These are phyloP conservation scores for Adrianichthys oophorus DNA, from an alignment of 2,797 vertebrate species.

Conservation along the genomic window DNA sequence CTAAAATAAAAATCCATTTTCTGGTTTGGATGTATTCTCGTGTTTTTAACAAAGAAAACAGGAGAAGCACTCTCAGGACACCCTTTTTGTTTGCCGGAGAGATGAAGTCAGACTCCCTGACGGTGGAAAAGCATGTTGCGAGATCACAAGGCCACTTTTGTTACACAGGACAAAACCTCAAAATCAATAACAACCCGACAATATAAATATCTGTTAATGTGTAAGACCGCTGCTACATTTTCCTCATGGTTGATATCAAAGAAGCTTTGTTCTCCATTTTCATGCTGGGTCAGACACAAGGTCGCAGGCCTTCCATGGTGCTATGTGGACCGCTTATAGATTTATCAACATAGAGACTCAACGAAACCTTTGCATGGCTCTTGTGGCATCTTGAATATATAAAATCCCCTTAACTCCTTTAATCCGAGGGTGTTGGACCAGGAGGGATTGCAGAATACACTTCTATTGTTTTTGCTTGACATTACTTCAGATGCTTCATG, in stretches of 20 bases:
- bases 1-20: no score
- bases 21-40: no score
- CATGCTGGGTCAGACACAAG: neutral
- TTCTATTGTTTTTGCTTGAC: neutral
- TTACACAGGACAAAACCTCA: conserved; percentile 49
- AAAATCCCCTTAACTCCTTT: no score
- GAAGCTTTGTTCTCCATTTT: conserved; percentile 38
- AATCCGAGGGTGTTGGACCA: no score
- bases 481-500: neutral
- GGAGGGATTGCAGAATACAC: neutral
- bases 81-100: conserved; percentile 23
- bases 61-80: no score
- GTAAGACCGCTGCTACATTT: conserved; percentile 37
- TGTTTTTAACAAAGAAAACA: no score
- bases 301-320: neutral
- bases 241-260: conserved; percentile 22
- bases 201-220: conserved; percentile 58
- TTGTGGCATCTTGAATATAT: no score
- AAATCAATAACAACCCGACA: conserved; percentile 60
- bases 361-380: neutral
- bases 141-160: conserved; percentile 40
- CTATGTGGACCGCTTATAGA: neutral
- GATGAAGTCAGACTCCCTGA: conserved; percentile 52
- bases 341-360: neutral
- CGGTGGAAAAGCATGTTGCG: conserved; percentile 48